Conservation (phyloP, 2,888 invertebrate genomes). For the Drosophila meridionalis region DNA sequence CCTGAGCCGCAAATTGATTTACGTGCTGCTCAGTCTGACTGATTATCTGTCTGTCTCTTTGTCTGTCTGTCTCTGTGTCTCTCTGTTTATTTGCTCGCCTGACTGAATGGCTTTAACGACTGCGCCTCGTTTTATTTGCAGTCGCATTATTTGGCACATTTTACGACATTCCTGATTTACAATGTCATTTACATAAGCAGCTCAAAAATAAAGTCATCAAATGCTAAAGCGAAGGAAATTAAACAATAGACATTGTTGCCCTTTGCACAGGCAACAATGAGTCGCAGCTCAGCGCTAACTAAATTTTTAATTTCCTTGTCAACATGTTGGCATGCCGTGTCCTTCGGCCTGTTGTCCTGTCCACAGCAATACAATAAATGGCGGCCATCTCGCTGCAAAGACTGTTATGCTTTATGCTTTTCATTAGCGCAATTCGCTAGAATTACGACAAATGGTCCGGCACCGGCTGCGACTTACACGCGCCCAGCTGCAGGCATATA, state of each 20-base stretch:
- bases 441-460: conserved; percentile 58
- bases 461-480: conserved; percentile 32
- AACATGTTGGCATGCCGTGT: conserved; percentile 20
- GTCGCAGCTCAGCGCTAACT: conserved; percentile 2
- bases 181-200: conserved; percentile 75
- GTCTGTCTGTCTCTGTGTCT: background rate
- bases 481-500: conserved; percentile 55
- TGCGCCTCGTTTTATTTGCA: conserved; percentile 28
- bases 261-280: background rate
- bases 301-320: conserved; percentile 32
- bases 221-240: conserved; percentile 61
- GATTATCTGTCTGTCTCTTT: conserved; percentile 5
- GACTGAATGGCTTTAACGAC: conserved; percentile 13
- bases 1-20: conserved; percentile 76
- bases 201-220: conserved; percentile 64
- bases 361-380: conserved; percentile 15
- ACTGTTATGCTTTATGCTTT: conserved; percentile 55
- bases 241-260: conserved; percentile 32
- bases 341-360: conserved; percentile 21
- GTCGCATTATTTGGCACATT: conserved; percentile 34
- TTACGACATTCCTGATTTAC: conserved; percentile 64
- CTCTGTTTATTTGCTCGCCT: conserved; percentile 10
- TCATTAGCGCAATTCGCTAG: conserved; percentile 69
- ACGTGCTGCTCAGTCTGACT: conserved; percentile 41
- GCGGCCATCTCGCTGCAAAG: conserved; percentile 34